A percentile compares a stretch with the other conserved stretches of the same genome.
Conservation (phyloP, 2,113 vertebrate species). For the Toxostoma redivivum region DNA sequence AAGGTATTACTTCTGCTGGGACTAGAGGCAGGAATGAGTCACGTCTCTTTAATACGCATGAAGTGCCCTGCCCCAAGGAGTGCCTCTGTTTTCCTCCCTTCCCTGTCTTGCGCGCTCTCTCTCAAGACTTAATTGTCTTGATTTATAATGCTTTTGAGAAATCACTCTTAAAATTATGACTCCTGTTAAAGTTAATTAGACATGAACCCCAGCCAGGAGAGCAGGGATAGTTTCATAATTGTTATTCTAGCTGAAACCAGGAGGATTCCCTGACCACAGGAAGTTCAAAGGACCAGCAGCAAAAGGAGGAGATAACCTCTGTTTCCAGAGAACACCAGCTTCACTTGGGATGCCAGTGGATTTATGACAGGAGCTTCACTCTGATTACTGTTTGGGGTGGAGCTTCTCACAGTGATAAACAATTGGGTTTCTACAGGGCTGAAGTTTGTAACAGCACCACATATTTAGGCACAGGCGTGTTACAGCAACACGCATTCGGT, state of each 20-base stretch:
- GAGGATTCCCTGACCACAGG: conserved; percentile 4
- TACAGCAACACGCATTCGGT: fast-evolving
- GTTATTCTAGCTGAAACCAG: not conserved
- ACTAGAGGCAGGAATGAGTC: conserved; percentile 68
- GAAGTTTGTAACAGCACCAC: not conserved
- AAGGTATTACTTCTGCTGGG: conserved; percentile 53
- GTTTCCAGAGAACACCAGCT: not conserved
- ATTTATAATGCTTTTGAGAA: conserved; percentile 59
- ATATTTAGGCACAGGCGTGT: fast-evolving
- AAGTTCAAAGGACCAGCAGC: conserved; percentile 32
- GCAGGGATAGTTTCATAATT: not conserved
- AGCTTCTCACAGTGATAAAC: not conserved
- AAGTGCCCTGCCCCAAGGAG: conserved; percentile 69
- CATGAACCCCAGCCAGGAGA: not conserved
- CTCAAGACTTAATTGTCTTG: conserved; percentile 48
- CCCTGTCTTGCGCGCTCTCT: conserved; percentile 15
- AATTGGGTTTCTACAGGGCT: not conserved
- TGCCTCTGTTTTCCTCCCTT: conserved; percentile 51
- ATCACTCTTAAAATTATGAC: conserved; percentile 32
- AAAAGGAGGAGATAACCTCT: not conserved
- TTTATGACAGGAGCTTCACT: not conserved
- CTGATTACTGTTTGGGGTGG: not conserved
- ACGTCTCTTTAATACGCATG: conserved; percentile 18
- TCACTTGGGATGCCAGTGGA: not conserved
- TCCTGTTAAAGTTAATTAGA: conserved; percentile 55